These are phyloP conservation scores for Melanophora roralis DNA, from an alignment of 2,888 invertebrate genomes.

Conservation along the genomic window DNA sequence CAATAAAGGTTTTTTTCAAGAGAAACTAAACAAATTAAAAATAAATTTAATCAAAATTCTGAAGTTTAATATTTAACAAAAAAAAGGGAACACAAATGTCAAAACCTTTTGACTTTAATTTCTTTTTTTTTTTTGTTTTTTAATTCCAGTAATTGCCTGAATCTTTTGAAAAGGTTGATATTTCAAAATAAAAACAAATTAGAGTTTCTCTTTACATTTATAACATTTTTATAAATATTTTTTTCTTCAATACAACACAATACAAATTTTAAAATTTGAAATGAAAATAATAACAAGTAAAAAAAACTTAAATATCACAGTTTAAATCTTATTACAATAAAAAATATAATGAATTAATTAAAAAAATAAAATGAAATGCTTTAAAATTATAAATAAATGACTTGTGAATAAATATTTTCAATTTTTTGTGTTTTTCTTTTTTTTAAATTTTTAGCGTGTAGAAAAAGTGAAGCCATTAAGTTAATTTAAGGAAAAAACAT, in stretches of 20 bases:
- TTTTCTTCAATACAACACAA: conserved; percentile 2
- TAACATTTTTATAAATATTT: conserved; percentile 6
- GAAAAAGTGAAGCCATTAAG: conserved; percentile 4
- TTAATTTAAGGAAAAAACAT: conserved; percentile 6
- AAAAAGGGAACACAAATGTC: too few relatives aligned
- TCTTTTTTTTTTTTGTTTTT: too few relatives aligned
- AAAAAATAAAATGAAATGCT: conserved; percentile 3
- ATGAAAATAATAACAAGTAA: conserved; percentile 28
- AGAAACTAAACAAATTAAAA: too few relatives aligned
- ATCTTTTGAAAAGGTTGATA: too few relatives aligned
- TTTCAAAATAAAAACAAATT: too few relatives aligned
- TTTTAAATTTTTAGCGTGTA: background rate
- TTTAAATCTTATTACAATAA: conserved; percentile 63
- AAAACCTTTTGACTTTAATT: too few relatives aligned
- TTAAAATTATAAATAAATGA: conserved; percentile 12
- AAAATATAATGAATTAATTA: conserved; percentile 25
- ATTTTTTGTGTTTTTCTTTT: background rate
- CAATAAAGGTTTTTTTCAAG: too few relatives aligned
- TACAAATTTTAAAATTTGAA: conserved; percentile 26
- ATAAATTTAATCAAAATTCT: too few relatives aligned
- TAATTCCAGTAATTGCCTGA: too few relatives aligned
- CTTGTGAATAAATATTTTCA: conserved; percentile 15
- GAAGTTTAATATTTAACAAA: too few relatives aligned
- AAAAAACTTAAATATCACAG: conserved; percentile 76
- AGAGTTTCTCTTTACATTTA: conserved; percentile 33